A percentile compares a stretch with the other conserved stretches of the same genome.
Conservation (phyloP, 2,888 invertebrate genomes). For the Magallana nippona region DNA sequence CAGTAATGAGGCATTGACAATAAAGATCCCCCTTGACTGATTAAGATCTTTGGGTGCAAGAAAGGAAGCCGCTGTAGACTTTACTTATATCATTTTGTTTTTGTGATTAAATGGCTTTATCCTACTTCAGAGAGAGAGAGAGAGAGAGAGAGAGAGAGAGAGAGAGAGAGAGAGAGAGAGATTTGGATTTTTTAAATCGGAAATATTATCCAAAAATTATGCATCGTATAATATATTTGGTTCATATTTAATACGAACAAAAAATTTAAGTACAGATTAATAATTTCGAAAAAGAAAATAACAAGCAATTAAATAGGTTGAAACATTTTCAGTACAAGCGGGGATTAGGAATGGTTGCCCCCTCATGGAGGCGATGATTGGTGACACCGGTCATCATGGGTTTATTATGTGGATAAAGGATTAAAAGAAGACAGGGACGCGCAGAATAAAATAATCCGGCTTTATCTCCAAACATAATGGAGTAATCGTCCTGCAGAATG, state of each 20-base stretch:
- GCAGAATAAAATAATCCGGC: neutral
- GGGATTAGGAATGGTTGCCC: neutral
- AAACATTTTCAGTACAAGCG: no score
- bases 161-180: constrained; percentile 1
- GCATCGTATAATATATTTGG: no score
- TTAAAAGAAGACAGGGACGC: neutral
- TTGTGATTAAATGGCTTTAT: neutral
- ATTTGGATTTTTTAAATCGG: neutral
- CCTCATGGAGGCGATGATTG: neutral
- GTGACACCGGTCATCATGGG: neutral
- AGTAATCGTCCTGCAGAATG: neutral
- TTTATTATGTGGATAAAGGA: constrained; percentile 15
- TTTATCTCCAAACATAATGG: neutral
- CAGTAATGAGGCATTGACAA: neutral
- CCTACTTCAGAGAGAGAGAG: neutral
- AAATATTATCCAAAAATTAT: no score
- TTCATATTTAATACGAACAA: no score
- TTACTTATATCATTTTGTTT: neutral
- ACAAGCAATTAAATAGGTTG: no score
- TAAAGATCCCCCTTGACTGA: neutral
- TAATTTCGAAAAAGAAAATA: no score
- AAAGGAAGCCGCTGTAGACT: neutral
- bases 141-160: constrained; percentile 21
- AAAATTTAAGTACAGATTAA: no score
- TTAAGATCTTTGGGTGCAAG: neutral